phyloP scores from a whole-genome alignment of 2,113 vertebrate genomes.

The Oryzias curvinotus region DNA sequence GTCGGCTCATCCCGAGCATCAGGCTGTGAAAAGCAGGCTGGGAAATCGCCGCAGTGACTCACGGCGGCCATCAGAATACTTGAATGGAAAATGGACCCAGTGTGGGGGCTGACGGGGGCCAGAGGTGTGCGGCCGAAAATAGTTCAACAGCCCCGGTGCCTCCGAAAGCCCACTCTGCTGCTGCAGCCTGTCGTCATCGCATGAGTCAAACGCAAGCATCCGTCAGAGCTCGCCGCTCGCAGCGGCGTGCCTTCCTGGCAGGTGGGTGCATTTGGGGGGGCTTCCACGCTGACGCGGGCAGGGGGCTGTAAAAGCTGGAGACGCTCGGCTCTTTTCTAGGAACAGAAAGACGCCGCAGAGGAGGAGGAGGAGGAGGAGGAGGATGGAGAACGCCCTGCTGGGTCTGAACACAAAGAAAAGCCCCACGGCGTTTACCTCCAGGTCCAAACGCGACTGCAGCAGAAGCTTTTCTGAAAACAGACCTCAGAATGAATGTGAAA shows the following conservation, averaged over 20 bases:
- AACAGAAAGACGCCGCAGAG: constrained; percentile 25
- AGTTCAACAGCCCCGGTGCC: constrained; percentile 15
- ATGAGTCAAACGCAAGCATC: not conserved
- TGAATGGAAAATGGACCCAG: constrained; percentile 21
- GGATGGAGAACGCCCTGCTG: constrained; percentile 1
- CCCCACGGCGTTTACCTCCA: too few species aligned
- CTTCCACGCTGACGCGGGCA: not conserved
- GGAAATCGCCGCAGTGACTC: constrained; percentile 37
- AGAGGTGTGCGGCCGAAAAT: constrained; percentile 47
- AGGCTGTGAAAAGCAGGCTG: constrained; percentile 5
- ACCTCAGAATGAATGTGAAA: too few species aligned
- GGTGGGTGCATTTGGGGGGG: constrained; percentile 16
- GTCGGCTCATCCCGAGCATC: constrained; percentile 29
- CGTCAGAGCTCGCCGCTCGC: not conserved
- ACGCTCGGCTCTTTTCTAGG: constrained; percentile 15
- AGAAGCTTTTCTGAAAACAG: too few species aligned
- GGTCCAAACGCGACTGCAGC: too few species aligned
- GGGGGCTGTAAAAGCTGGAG: constrained; percentile 23
- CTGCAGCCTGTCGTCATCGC: too few species aligned
- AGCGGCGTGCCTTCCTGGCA: constrained; percentile 3
- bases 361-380: constrained; percentile 1
- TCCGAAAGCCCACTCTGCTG: too few species aligned
- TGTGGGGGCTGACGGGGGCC: constrained; percentile 19
- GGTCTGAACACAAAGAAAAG: too few species aligned
- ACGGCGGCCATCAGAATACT: constrained; percentile 12